Percentiles rank a stretch among this genome's conserved stretches.
These are phyloP conservation scores for Labrus mixtus DNA, from an alignment of 2,113 vertebrate genomes.

Conservation along the genomic window DNA sequence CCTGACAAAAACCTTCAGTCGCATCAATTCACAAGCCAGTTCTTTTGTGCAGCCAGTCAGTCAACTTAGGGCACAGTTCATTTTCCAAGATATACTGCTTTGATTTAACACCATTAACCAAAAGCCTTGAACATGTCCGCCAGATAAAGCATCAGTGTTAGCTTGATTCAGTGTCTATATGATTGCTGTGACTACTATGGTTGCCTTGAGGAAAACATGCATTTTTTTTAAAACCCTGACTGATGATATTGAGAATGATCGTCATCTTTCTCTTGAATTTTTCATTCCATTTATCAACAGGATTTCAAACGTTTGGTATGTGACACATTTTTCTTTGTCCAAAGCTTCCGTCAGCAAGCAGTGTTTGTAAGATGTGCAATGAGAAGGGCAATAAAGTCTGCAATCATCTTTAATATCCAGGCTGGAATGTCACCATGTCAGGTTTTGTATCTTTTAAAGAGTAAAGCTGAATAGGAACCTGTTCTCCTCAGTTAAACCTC, in stretches of 20 bases:
- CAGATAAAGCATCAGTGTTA: neutral
- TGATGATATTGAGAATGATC: slow-evolving; percentile 1
- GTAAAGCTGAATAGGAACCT: too few species aligned
- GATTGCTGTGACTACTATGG: slow-evolving; percentile 5
- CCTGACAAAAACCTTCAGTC: slow-evolving; percentile 3
- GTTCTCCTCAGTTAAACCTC: too few species aligned
- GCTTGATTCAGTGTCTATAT: neutral
- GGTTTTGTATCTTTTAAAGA: too few species aligned
- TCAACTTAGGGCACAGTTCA: slow-evolving; percentile 1
- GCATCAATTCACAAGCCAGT: slow-evolving; percentile 10
- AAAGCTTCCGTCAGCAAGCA: too few species aligned
- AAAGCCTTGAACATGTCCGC: slow-evolving; percentile 14
- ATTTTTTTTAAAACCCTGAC: slow-evolving; percentile 5
- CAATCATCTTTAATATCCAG: too few species aligned
- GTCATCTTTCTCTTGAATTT: neutral
- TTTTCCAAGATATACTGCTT: slow-evolving; percentile 23
- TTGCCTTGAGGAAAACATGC: slow-evolving; percentile 7
- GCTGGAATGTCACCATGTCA: too few species aligned
- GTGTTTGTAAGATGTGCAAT: too few species aligned
- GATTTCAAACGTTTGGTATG: neutral
- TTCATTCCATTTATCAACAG: too few species aligned
- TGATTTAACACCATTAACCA: slow-evolving; percentile 27
- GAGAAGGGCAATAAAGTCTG: too few species aligned
- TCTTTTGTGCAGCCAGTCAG: slow-evolving; percentile 19
- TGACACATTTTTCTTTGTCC: neutral